Conservation (phyloP, 2,888 invertebrate species). For the Drosophila peninsularis region DNA sequence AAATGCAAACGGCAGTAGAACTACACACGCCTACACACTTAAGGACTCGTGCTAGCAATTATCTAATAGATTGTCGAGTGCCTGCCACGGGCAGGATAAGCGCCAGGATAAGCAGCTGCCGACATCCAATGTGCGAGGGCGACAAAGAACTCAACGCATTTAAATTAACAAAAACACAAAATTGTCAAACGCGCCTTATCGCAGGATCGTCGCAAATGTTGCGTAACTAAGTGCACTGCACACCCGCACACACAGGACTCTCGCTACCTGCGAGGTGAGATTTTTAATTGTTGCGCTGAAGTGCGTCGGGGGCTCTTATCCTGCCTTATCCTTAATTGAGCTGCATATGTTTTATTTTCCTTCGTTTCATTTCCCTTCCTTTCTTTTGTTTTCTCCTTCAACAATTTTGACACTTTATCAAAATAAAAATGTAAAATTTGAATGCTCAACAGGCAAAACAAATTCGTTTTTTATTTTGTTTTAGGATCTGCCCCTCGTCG, state of each 20-base stretch:
- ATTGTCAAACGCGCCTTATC: slow-evolving; percentile 72
- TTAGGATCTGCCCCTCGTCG: background rate
- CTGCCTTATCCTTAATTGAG: slow-evolving; percentile 59
- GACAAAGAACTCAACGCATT: slow-evolving; percentile 53
- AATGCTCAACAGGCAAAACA: slow-evolving; percentile 47
- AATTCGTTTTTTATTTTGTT: slow-evolving; percentile 6
- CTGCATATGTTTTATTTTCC: slow-evolving; percentile 35
- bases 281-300: slow-evolving; percentile 64
- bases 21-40: slow-evolving; percentile 11
- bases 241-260: slow-evolving; percentile 6
- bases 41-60: slow-evolving; percentile 47
- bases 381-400: slow-evolving; percentile 5
- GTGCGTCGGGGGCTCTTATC: slow-evolving; percentile 29
- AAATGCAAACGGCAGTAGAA: slow-evolving; percentile 19
- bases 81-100: slow-evolving; percentile 34
- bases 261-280: slow-evolving; percentile 54
- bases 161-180: slow-evolving; percentile 69
- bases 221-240: slow-evolving; percentile 74
- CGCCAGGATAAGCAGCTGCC: slow-evolving; percentile 60
- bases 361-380: background rate
- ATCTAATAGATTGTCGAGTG: slow-evolving; percentile 72
- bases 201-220: slow-evolving; percentile 66
- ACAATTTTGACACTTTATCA: slow-evolving; percentile 67
- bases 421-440: slow-evolving; percentile 23
- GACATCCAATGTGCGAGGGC: slow-evolving; percentile 5